A percentile compares a stretch with the other conserved stretches of the same genome.
phyloP scores from a whole-genome alignment of 2,113 vertebrate species.

The Myotis brandtii region DNA sequence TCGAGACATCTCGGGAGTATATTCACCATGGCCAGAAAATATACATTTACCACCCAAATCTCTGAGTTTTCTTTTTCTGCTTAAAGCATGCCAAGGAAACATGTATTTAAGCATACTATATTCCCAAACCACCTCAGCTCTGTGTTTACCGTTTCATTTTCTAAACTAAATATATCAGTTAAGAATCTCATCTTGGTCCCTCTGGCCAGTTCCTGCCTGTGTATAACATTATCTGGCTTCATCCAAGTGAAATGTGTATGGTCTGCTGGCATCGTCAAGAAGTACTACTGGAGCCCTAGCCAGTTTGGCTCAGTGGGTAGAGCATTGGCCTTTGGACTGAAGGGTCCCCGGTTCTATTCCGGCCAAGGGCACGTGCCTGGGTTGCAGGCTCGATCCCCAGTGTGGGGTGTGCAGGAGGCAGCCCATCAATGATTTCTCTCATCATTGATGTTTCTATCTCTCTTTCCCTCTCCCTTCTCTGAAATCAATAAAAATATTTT shows the following conservation, averaged over 20 bases:
- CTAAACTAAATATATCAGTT: slow-evolving; percentile 38
- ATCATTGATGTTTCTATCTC: too few species aligned
- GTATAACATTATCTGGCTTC: not conserved
- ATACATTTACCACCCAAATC: not conserved
- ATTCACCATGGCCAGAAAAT: slow-evolving; percentile 7
- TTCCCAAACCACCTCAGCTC: not conserved
- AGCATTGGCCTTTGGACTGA: too few species aligned
- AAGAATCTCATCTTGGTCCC: not conserved
- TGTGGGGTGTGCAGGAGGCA: too few species aligned
- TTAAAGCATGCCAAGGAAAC: slow-evolving; percentile 48
- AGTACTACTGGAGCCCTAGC: not conserved
- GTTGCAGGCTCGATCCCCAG: too few species aligned
- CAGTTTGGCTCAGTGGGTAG: too few species aligned
- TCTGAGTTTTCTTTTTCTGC: not conserved
- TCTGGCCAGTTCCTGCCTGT: not conserved
- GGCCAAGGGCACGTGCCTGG: too few species aligned
- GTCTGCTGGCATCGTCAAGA: not conserved
- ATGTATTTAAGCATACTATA: not conserved
- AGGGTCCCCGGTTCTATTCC: too few species aligned
- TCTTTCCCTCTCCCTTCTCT: too few species aligned
- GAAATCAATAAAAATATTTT: too few species aligned
- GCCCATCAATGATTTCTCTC: too few species aligned
- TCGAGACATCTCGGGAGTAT: not conserved
- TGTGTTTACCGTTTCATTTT: not conserved
- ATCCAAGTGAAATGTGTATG: slow-evolving; percentile 11